Evolutionary conservation across 2,113 vertebrate genomes (phyloP).

Genomic region (Seriola aureovittata): DNA sequence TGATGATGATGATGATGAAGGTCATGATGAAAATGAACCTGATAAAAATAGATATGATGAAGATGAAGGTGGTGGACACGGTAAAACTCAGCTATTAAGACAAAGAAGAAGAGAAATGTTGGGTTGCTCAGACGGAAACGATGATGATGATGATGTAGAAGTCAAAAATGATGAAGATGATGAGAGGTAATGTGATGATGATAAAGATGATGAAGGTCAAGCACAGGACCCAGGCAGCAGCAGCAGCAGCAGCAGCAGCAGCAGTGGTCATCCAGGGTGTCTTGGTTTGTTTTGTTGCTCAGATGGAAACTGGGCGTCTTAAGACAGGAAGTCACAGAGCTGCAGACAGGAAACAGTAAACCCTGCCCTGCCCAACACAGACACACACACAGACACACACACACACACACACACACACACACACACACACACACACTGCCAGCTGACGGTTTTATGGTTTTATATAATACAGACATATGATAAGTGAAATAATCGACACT

Average conservation of each 20-base stretch:
- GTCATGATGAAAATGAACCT: too few relatives aligned
- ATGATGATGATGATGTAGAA: background rate
- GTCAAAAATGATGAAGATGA: background rate
- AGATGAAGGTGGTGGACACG: too few relatives aligned
- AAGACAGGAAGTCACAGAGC: slow-evolving; percentile 72
- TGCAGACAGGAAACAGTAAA: slow-evolving; percentile 66
- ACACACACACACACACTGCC: slow-evolving; percentile 1
- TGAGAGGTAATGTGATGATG: background rate
- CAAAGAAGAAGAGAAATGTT: background rate
- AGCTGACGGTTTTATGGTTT: too few relatives aligned
- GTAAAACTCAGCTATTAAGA: background rate
- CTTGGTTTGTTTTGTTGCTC: slow-evolving; percentile 50
- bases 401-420: background rate
- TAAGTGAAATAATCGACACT: too few relatives aligned
- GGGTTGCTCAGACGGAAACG: background rate
- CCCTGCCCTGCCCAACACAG: slow-evolving; percentile 44
- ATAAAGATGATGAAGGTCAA: background rate
- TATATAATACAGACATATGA: too few relatives aligned
- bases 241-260: background rate
- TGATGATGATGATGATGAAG: background rate
- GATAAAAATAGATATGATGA: too few relatives aligned
- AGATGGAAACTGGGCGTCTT: slow-evolving; percentile 70
- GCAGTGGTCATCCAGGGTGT: background rate
- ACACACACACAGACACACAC: slow-evolving; percentile 15
- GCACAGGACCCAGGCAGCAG: background rate